Evolutionary conservation across 2,113 vertebrate species (phyloP), one percentile per base, ranked within the genome.

Genomic region (Prunella fulvescens): DNA sequence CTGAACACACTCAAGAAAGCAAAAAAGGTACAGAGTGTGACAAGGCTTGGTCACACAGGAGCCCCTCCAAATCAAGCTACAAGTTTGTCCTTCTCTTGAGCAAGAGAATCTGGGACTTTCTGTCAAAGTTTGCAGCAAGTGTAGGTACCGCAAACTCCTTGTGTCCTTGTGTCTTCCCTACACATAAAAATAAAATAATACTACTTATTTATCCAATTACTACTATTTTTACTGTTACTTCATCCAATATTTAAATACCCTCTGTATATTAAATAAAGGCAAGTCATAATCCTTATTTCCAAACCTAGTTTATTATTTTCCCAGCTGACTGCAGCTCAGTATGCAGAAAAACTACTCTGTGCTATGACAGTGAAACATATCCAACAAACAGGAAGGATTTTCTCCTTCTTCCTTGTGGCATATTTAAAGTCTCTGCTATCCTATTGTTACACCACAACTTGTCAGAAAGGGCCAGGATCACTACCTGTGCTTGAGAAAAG

Each of bases 131-230:
- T 37, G 26, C 45, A 82, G 44, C 48, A 62, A 23, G 9, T 8
- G 5, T 10, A n/a, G 0, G 3, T 22, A 51, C 12, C 1, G 6
- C 20, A 29, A n/a, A n/a, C n/a, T n/a, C n/a, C n/a, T n/a, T n/a
- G n/a, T n/a, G n/a, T n/a, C n/a, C n/a, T 42, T 51, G n/a, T 29
- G 60, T 47, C 42, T 26, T 57, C 45, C 28, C 24, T 24, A 65
- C 9, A 31, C 7, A 8, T 8, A 51, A 44, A 87, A 90, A 61
- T 7, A 65, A 62, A 79, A 40, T 4, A 33, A 10, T 60, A 18
- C 6, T 54, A 19, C 60, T 66, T 64, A 70, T 56, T 71, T 29
- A 79, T 23, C 16, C 26, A 44, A 56, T 47, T 39, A 40, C 37
- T 12, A 39, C 29, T 86, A 26, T 44, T 83, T 47, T 80, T 56